phyloP scores from a whole-genome alignment of 2,113 vertebrate species.

The Sterrhoptilus dennistouni region DNA sequence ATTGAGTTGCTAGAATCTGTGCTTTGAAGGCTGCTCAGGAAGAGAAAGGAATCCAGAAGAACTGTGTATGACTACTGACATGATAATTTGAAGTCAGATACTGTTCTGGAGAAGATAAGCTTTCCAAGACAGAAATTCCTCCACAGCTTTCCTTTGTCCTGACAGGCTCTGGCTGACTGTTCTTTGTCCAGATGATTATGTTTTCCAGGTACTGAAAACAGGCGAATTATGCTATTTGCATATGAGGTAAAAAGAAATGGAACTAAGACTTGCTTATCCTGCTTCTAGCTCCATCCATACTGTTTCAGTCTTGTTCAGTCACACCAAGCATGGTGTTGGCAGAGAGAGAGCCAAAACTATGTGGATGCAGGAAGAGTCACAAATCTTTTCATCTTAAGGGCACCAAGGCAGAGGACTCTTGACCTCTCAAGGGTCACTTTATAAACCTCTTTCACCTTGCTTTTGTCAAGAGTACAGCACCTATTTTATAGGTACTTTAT shows the following conservation, averaged over 20 bases:
- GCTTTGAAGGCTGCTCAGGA: not conserved
- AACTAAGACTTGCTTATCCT: not conserved
- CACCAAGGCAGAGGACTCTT: not conserved
- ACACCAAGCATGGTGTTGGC: not conserved
- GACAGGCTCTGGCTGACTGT: not conserved
- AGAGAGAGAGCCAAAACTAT: not conserved
- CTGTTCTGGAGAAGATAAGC: not conserved
- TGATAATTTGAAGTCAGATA: not conserved
- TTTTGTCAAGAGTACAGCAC: not conserved
- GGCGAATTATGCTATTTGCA: not conserved
- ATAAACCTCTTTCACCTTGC: not conserved
- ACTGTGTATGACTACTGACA: not conserved
- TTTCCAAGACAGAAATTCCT: constrained; percentile 1
- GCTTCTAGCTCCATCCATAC: not conserved
- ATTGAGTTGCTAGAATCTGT: not conserved
- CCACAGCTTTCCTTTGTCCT: not conserved
- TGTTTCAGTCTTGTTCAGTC: not conserved
- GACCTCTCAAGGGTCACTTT: not conserved
- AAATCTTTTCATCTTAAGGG: not conserved
- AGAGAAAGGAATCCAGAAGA: not conserved
- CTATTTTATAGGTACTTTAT: not conserved
- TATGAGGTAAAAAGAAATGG: not conserved
- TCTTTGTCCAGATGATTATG: not conserved
- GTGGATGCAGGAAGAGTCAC: not conserved
- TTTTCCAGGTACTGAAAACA: not conserved